Evolutionary conservation across 2,113 vertebrate genomes (phyloP).

Genomic region (Mola mola): DNA sequence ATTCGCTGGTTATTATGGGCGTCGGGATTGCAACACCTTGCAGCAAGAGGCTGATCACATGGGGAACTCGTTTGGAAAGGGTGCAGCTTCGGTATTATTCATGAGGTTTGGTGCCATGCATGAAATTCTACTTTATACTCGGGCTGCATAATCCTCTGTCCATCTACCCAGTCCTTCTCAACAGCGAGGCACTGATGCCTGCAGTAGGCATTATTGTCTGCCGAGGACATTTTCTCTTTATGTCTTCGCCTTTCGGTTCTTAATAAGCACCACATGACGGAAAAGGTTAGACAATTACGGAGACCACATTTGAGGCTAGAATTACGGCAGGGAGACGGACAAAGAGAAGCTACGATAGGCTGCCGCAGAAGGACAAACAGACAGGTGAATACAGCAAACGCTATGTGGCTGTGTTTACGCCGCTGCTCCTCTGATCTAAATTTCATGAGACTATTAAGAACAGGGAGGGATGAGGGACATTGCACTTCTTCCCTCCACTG

Average conservation of each 20-base stretch:
- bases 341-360: constrained; percentile 44
- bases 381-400: constrained; percentile 50
- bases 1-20: constrained; percentile 23
- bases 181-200: constrained; percentile 3
- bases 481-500: constrained; percentile 44
- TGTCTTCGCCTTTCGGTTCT: constrained; percentile 15
- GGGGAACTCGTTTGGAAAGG: constrained; percentile 43
- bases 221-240: constrained; percentile 4
- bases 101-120: constrained; percentile 39
- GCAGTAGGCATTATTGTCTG: constrained; percentile 24
- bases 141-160: constrained; percentile 19
- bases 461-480: constrained; percentile 53
- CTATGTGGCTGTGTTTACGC: constrained; percentile 53
- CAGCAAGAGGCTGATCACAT: constrained; percentile 41
- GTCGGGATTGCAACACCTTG: constrained; percentile 37
- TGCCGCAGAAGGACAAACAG: constrained; percentile 20
- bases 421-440: constrained; percentile 72
- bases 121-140: constrained; percentile 27
- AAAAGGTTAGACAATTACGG: constrained; percentile 25
- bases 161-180: constrained; percentile 12
- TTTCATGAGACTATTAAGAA: constrained; percentile 77
- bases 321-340: constrained; percentile 34
- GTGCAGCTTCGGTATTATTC: constrained; percentile 38
- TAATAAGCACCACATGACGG: constrained; percentile 1
- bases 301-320: constrained; percentile 15